phyloP scores from a whole-genome alignment of 2,888 invertebrate genomes.

The Chironomus tentans region DNA sequence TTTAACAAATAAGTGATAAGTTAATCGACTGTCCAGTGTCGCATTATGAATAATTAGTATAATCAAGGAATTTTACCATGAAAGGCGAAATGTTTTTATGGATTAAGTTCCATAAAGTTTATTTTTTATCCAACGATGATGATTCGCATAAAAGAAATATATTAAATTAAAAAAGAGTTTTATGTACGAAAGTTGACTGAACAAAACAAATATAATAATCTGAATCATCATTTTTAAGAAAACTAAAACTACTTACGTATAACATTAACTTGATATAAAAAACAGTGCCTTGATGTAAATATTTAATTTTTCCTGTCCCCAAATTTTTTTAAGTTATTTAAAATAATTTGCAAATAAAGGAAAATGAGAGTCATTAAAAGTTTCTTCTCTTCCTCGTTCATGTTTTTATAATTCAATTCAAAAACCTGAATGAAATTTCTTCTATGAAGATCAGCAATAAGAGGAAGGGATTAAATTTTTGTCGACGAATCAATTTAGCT shows the following conservation, averaged over 20 bases:
- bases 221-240: too few relatives aligned
- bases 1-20: neutral
- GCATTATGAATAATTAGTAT: neutral
- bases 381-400: neutral
- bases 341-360: neutral
- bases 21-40: constrained; percentile 18
- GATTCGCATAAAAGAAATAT: neutral
- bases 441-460: neutral
- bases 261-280: neutral
- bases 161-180: neutral
- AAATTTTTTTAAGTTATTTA: neutral
- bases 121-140: neutral
- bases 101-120: neutral
- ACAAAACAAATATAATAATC: neutral
- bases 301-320: neutral
- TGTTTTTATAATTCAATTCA: neutral
- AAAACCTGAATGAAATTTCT: neutral
- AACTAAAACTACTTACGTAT: neutral
- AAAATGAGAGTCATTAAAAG: neutral
- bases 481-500: neutral
- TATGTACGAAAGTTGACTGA: neutral
- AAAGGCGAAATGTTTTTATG: too few relatives aligned
- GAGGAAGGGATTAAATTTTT: neutral
- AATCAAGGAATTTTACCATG: neutral
- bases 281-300: constrained; percentile 8